phyloP scores from a whole-genome alignment of 2,113 vertebrate genomes.

The Proterorhinus semilunaris region DNA sequence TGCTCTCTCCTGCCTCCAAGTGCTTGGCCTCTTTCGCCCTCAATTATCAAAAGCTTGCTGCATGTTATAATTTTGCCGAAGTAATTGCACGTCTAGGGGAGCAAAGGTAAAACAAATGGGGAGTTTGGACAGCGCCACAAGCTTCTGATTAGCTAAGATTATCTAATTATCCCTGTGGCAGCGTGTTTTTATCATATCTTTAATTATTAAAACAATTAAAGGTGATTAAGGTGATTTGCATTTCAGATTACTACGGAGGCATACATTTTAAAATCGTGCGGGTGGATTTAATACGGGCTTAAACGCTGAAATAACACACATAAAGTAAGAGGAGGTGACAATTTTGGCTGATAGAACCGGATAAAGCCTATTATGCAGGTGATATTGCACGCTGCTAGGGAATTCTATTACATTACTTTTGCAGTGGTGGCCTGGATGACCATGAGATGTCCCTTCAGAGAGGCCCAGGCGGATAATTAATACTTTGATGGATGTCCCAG shows the following conservation, averaged over 20 bases:
- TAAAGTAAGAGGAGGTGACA: conserved; percentile 3
- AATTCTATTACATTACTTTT: conserved; percentile 11
- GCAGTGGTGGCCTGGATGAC: conserved; percentile 27
- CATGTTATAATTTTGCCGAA: not conserved
- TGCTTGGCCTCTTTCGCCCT: not conserved
- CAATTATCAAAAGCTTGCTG: conserved; percentile 2
- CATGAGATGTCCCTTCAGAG: conserved; percentile 26
- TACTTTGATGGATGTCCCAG: conserved; percentile 50
- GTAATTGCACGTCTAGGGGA: conserved; percentile 16
- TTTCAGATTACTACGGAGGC: conserved; percentile 8
- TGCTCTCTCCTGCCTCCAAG: conserved; percentile 2
- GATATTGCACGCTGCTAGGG: conserved; percentile 14
- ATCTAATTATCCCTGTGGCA: conserved; percentile 18
- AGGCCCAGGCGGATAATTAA: conserved; percentile 50
- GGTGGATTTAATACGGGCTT: not conserved
- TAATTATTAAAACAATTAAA: conserved; percentile 35
- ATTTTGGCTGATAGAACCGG: conserved; percentile 9
- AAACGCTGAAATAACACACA: conserved; percentile 6
- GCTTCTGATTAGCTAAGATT: conserved; percentile 18
- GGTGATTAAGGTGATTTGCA: conserved; percentile 13
- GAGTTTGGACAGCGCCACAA: conserved; percentile 18
- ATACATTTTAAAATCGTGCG: not conserved
- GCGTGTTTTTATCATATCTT: conserved; percentile 22
- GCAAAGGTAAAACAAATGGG: conserved; percentile 15
- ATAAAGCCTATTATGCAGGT: not conserved